These are phyloP conservation scores for Myotis planiceps DNA, from an alignment of 2,797 vertebrate species.

Conservation along the genomic window DNA sequence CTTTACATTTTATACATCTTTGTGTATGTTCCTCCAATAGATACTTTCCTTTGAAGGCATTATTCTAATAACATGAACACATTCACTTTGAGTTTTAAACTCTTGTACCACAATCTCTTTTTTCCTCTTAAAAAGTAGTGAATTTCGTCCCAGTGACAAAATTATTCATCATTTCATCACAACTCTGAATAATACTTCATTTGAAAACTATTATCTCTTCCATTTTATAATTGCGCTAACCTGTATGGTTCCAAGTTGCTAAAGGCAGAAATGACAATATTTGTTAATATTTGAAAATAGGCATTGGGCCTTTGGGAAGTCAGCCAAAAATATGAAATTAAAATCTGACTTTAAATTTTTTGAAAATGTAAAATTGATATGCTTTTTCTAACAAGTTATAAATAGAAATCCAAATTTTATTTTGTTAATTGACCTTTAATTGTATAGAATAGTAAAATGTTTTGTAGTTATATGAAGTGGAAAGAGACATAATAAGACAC, in stretches of 20 bases:
- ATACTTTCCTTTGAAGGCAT: not conserved
- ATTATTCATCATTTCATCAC: not conserved
- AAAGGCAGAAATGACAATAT: not conserved
- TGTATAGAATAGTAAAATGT: not conserved
- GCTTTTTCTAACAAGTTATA: not conserved
- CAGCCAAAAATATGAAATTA: not conserved
- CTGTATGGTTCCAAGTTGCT: not conserved
- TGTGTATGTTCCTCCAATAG: not conserved
- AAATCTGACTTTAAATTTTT: conserved; percentile 2
- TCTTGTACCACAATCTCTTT: not conserved
- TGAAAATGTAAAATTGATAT: not conserved
- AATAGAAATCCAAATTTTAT: not conserved
- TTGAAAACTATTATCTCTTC: not conserved
- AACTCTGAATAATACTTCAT: not conserved
- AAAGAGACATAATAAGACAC: not conserved
- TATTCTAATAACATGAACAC: not conserved
- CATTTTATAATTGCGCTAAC: not conserved
- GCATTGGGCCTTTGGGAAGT: not conserved
- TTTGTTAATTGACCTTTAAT: not conserved
- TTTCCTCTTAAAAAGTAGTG: not conserved
- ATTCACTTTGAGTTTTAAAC: not conserved
- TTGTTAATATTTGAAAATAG: not conserved
- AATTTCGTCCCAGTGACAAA: not conserved
- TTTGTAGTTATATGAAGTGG: not conserved
- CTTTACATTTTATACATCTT: not conserved